phyloP scores from a whole-genome alignment of 2,888 invertebrate genomes.

The Chaetogeoica ovagalla region DNA sequence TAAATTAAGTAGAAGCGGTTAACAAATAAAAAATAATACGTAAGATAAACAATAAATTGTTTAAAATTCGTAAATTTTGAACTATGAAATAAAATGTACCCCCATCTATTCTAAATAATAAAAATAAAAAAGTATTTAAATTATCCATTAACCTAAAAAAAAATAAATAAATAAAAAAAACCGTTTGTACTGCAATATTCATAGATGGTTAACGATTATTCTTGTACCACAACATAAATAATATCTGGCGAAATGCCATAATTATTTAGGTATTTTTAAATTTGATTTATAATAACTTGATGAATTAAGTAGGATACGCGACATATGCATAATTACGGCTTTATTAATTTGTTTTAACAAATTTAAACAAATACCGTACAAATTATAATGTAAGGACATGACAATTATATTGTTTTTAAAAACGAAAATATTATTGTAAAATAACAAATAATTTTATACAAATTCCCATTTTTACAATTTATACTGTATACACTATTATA shows the following conservation, averaged over 20 bases:
- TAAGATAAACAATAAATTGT: background rate
- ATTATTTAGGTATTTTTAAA: background rate
- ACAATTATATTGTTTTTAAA: too few relatives aligned
- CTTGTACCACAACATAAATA: background rate
- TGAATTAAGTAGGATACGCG: background rate
- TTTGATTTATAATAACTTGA: background rate
- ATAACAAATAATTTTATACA: too few relatives aligned
- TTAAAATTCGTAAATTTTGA: background rate
- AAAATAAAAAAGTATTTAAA: background rate
- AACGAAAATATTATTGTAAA: too few relatives aligned
- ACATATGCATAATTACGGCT: background rate
- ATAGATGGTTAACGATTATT: background rate
- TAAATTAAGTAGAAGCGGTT: background rate
- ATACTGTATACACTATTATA: background rate
- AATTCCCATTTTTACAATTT: too few relatives aligned
- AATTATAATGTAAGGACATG: background rate
- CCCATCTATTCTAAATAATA: background rate
- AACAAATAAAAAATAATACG: too few relatives aligned
- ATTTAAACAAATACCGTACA: background rate
- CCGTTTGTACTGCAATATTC: background rate
- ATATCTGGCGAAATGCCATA: constrained; percentile 1
- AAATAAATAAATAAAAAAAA: too few relatives aligned
- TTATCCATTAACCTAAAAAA: background rate
- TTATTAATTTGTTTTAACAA: background rate
- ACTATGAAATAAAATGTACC: background rate